A percentile compares a stretch with the other conserved stretches of the same genome.
Conservation (phyloP, 1,140 invertebrate genomes). For the Rhagoletis zephyria region DNA sequence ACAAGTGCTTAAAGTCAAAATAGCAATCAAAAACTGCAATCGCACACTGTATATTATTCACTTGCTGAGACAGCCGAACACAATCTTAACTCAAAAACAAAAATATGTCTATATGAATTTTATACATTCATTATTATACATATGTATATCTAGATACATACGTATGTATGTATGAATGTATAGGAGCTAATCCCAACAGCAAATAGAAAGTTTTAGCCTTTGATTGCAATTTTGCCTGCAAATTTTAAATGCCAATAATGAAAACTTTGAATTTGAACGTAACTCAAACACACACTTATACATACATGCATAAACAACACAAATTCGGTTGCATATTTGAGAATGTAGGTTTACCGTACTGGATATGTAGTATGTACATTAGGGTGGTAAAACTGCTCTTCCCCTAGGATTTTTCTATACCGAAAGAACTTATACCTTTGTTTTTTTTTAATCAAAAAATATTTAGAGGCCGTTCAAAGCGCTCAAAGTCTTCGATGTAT, state of each 20-base stretch:
- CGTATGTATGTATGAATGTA: neutral
- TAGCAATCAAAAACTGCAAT: neutral
- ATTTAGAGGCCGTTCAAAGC: too few relatives aligned
- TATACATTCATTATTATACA: too few relatives aligned
- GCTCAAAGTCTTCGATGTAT: too few relatives aligned
- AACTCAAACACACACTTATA: neutral
- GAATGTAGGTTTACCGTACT: neutral
- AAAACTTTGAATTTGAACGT: constrained; percentile 9
- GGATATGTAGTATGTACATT: too few relatives aligned
- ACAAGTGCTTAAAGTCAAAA: neutral
- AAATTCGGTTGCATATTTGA: neutral
- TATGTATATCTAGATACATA: too few relatives aligned
- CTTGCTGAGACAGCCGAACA: neutral
- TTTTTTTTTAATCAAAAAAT: too few relatives aligned
- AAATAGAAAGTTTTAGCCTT: constrained; percentile 14
- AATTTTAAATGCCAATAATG: constrained; percentile 40
- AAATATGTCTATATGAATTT: too few relatives aligned
- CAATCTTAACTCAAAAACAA: too few relatives aligned
- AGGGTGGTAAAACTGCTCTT: too few relatives aligned
- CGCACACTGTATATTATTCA: neutral
- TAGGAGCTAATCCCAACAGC: neutral
- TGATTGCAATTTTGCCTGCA: constrained; percentile 18
- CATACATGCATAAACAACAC: neutral
- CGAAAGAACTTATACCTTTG: too few relatives aligned
- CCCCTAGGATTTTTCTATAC: too few relatives aligned